Evolutionary conservation across 1,140 invertebrate species (phyloP).

Genomic region (Euglossa dilemma): DNA sequence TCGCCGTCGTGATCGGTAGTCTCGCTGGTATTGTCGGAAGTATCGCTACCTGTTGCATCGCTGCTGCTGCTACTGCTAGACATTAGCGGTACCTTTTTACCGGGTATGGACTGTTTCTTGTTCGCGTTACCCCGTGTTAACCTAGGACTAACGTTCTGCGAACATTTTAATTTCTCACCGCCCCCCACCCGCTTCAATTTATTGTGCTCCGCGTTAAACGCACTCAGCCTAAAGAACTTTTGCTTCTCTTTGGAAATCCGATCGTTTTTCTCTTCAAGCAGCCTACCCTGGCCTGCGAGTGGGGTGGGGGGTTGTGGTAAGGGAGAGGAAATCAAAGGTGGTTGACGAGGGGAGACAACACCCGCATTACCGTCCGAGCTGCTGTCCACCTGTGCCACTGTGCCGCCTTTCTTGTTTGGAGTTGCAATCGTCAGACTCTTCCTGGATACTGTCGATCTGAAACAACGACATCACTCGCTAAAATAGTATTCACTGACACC

Average conservation of each 20-base stretch:
- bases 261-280: constrained; percentile 86
- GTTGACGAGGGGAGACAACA: constrained; percentile 83
- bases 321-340: constrained; percentile 79
- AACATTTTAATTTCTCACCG: constrained; percentile 69
- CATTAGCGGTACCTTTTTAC: constrained; percentile 45
- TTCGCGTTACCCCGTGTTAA: constrained; percentile 64
- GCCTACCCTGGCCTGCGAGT: constrained; percentile 79
- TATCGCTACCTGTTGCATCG: constrained; percentile 67
- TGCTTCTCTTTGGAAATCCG: constrained; percentile 93
- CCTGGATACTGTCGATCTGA: constrained; percentile 77
- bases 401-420: constrained; percentile 73
- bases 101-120: constrained; percentile 44
- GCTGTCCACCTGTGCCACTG: constrained; percentile 81
- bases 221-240: constrained; percentile 91
- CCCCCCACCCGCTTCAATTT: constrained; percentile 80
- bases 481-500: neutral
- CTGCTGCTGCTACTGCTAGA: constrained; percentile 72
- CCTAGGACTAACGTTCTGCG: constrained; percentile 65
- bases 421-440: constrained; percentile 72
- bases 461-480: neutral
- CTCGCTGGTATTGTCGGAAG: constrained; percentile 58
- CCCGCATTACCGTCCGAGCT: constrained; percentile 85
- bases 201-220: constrained; percentile 85
- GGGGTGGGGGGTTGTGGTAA: constrained; percentile 79
- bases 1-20: constrained; percentile 64